Conservation (phyloP, 2,797 vertebrate genomes). For the Sebastes elongatus region DNA sequence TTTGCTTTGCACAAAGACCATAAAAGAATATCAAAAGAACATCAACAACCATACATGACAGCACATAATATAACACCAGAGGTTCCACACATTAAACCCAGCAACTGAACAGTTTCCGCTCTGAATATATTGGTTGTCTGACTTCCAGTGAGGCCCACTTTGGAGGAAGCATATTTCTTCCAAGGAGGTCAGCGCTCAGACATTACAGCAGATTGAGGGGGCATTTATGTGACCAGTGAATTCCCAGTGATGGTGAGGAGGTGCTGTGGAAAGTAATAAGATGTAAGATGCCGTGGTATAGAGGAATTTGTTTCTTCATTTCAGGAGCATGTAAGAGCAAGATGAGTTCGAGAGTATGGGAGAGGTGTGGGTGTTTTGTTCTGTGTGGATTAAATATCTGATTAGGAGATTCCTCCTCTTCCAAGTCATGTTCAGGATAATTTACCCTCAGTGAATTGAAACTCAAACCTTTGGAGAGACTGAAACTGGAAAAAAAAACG, state of each 20-base stretch:
- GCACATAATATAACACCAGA: not conserved
- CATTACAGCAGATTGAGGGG: not conserved
- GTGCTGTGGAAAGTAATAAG: not conserved
- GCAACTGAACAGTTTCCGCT: not conserved
- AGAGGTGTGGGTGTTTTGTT: not conserved
- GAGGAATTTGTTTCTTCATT: not conserved
- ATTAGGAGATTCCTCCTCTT: not conserved
- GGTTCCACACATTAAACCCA: constrained; percentile 4
- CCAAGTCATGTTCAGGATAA: not conserved
- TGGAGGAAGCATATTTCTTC: not conserved
- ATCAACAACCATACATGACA: not conserved
- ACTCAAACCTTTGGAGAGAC: not conserved
- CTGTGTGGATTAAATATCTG: not conserved
- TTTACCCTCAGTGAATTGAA: not conserved
- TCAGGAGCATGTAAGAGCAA: not conserved
- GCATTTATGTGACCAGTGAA: not conserved
- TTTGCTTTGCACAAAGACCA: not conserved
- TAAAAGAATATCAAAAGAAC: not conserved
- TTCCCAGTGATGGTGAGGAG: not conserved
- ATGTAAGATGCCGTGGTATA: not conserved
- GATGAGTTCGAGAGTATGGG: not conserved
- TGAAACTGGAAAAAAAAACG: constrained; percentile 2
- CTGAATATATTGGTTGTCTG: not conserved
- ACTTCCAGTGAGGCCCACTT: not conserved
- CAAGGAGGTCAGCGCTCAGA: not conserved